A percentile compares a stretch with the other conserved stretches of the same genome.
phyloP scores from a whole-genome alignment of 2,113 vertebrate genomes.

The Syrmaticus mikado region DNA sequence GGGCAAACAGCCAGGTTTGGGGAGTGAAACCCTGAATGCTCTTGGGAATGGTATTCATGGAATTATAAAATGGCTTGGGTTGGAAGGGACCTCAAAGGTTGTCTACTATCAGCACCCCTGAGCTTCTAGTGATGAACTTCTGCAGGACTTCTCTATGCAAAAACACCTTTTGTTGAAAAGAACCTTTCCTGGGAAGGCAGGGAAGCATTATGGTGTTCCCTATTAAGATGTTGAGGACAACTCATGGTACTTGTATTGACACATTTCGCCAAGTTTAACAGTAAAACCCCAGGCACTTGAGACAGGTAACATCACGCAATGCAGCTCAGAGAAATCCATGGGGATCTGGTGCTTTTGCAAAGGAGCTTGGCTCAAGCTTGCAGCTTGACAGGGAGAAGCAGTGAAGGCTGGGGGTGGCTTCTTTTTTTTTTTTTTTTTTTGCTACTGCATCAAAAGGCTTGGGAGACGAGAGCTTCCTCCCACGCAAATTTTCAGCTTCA shows the following conservation, averaged over 20 bases:
- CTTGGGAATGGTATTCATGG: rapidly evolving
- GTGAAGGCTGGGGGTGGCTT: conserved; percentile 52
- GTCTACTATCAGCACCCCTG: too few relatives aligned
- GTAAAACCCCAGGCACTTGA: background rate
- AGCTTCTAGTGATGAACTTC: background rate
- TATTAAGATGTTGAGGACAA: background rate
- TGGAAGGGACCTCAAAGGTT: too few relatives aligned
- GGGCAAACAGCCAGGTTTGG: rapidly evolving
- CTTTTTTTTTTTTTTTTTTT: conserved; percentile 2
- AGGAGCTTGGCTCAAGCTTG: background rate
- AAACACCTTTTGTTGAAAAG: background rate
- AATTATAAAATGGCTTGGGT: background rate
- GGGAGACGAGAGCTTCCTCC: conserved; percentile 45
- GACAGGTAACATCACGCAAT: rapidly evolving
- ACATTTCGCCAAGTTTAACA: background rate
- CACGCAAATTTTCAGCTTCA: conserved; percentile 25
- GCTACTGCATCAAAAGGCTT: background rate
- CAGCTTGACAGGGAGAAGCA: background rate
- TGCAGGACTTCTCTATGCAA: background rate
- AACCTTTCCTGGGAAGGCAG: background rate
- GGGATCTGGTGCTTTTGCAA: background rate
- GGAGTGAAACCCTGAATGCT: rapidly evolving
- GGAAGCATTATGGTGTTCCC: background rate
- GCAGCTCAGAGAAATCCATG: rapidly evolving
- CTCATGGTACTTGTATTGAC: background rate